These are phyloP conservation scores for Camelus bactrianus DNA, from an alignment of 2,113 vertebrate genomes.

Conservation along the genomic window DNA sequence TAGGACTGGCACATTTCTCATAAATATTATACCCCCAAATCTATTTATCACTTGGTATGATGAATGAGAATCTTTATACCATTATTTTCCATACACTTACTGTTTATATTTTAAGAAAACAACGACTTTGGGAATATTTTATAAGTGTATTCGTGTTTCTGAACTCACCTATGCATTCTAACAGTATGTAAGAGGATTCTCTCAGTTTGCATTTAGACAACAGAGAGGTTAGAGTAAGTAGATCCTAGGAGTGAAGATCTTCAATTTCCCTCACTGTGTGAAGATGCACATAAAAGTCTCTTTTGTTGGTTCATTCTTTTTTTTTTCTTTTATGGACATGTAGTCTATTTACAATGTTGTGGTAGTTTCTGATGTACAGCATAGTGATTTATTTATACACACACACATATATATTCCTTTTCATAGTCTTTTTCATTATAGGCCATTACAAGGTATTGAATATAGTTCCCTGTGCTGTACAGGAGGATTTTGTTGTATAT, in stretches of 20 bases:
- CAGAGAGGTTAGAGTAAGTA: neutral
- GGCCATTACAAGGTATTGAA: no score
- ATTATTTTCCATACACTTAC: constrained; percentile 1
- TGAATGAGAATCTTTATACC: neutral
- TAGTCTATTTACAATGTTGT: no score
- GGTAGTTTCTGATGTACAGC: no score
- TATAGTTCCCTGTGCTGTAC: no score
- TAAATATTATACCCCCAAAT: neutral
- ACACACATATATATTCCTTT: no score
- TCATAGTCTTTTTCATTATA: no score
- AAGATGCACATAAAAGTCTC: neutral
- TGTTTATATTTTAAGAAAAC: constrained; percentile 20
- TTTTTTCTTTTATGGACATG: no score
- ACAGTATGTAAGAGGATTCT: neutral
- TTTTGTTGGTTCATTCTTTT: neutral
- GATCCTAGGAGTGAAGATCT: neutral
- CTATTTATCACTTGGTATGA: neutral
- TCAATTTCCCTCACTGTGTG: neutral
- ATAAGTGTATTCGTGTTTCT: neutral
- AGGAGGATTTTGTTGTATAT: no score
- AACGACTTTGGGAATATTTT: constrained; percentile 12
- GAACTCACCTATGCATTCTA: neutral
- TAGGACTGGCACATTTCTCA: neutral
- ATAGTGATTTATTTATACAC: no score
- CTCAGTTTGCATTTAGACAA: neutral